Evolutionary conservation across 2,888 invertebrate species (phyloP).

Genomic region (Apantesis nais): DNA sequence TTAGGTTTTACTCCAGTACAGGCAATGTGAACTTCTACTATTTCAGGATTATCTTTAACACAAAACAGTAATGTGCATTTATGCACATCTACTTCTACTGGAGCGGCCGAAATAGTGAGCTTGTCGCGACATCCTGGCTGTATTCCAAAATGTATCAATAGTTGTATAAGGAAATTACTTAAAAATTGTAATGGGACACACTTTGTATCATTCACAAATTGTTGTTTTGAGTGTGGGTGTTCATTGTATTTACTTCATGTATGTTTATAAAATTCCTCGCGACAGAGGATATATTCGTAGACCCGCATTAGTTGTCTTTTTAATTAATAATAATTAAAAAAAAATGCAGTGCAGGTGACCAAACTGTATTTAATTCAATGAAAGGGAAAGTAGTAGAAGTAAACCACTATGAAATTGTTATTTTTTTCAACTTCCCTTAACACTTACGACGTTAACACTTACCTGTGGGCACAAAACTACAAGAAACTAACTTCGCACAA

Average conservation of each 20-base stretch:
- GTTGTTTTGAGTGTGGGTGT: too few relatives aligned
- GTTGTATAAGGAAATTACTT: not conserved
- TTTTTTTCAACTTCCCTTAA: too few relatives aligned
- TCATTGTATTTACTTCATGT: too few relatives aligned
- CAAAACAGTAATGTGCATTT: constrained; percentile 68
- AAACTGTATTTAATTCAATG: not conserved
- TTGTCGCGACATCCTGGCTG: constrained; percentile 74
- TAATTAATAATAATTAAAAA: too few relatives aligned
- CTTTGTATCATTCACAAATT: too few relatives aligned
- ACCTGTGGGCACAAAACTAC: too few relatives aligned
- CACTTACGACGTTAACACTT: too few relatives aligned
- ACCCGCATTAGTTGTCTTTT: too few relatives aligned
- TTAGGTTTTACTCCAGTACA: constrained; percentile 82
- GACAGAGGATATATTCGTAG: too few relatives aligned
- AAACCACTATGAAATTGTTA: not conserved
- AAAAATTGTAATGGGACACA: too few relatives aligned
- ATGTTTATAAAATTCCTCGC: too few relatives aligned
- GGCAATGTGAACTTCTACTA: constrained; percentile 78
- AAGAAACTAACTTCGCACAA: too few relatives aligned
- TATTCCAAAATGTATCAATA: constrained; percentile 8
- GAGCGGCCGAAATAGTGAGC: constrained; percentile 73
- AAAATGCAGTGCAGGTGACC: not conserved
- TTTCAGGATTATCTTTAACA: constrained; percentile 86
- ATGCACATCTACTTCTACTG: constrained; percentile 67
- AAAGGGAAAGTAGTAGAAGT: not conserved